Conservation (phyloP, 2,113 vertebrate genomes). For the Eptesicus fuscus region DNA sequence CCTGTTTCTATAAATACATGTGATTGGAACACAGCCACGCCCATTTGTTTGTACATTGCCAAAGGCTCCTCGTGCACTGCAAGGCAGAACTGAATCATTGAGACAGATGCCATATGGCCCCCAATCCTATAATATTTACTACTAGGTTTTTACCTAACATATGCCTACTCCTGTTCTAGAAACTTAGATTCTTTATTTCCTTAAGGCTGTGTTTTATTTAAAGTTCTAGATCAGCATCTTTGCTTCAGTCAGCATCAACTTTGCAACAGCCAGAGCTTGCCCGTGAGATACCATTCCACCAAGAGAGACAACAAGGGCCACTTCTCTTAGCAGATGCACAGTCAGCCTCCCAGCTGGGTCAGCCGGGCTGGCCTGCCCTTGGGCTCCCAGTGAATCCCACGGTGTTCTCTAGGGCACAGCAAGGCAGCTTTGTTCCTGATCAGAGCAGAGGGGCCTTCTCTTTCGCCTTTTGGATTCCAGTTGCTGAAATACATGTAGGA, state of each 20-base stretch:
- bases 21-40: not conserved
- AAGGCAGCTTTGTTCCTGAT: not conserved
- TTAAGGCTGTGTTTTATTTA: not conserved
- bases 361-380: rapidly evolving
- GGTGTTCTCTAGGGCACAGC: too few relatives aligned
- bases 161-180: not conserved
- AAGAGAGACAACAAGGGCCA: too few relatives aligned
- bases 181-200: not conserved
- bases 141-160: not conserved
- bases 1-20: slow-evolving; percentile 20
- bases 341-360: not conserved
- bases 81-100: not conserved
- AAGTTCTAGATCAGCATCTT: not conserved
- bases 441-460: not conserved
- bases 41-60: not conserved
- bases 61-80: not conserved
- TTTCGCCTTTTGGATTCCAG: not conserved
- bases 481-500: not conserved
- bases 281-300: not conserved
- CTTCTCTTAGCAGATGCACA: too few relatives aligned
- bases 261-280: not conserved
- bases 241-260: not conserved
- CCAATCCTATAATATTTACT: not conserved
- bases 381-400: not conserved
- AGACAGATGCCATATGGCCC: not conserved